These are phyloP conservation scores for Oreonectes daqikongensis DNA, from an alignment of 2,797 vertebrate species.

Conservation along the genomic window DNA sequence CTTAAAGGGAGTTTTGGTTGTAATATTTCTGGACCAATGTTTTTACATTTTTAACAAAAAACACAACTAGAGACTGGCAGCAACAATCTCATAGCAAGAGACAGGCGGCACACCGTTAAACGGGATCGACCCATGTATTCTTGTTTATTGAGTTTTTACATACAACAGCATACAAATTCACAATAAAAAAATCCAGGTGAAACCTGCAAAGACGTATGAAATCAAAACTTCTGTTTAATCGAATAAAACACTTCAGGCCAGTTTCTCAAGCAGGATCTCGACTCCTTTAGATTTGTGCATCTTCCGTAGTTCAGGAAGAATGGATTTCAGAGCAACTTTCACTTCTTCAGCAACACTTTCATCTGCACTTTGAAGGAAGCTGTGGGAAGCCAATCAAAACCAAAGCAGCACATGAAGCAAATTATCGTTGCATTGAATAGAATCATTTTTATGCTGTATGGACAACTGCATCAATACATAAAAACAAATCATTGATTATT, in stretches of 20 bases:
- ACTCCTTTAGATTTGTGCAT: constrained; percentile 80
- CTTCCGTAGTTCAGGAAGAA: constrained; percentile 76
- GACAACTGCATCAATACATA: too few relatives aligned
- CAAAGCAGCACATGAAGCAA: not conserved
- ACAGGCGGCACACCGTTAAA: too few relatives aligned
- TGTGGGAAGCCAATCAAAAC: constrained; percentile 59
- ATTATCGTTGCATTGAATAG: too few relatives aligned
- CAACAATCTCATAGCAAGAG: too few relatives aligned
- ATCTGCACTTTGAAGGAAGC: constrained; percentile 87
- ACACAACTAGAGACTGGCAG: too few relatives aligned
- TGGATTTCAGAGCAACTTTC: constrained; percentile 78
- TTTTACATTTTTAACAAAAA: too few relatives aligned
- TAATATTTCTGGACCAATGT: too few relatives aligned
- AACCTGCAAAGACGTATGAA: not conserved
- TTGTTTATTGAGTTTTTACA: constrained; percentile 48
- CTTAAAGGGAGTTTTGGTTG: too few relatives aligned
- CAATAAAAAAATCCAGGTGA: not conserved
- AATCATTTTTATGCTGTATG: too few relatives aligned
- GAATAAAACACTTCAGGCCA: constrained; percentile 55
- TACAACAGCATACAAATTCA: constrained; percentile 28
- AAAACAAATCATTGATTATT: too few relatives aligned
- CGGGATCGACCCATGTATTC: not conserved
- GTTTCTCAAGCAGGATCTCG: constrained; percentile 84
- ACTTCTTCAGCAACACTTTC: constrained; percentile 78
- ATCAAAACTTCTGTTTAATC: not conserved